Base-by-base conservation (phyloP, 2,888 invertebrate species). In the Pachymerium ferrugineum region DNA sequence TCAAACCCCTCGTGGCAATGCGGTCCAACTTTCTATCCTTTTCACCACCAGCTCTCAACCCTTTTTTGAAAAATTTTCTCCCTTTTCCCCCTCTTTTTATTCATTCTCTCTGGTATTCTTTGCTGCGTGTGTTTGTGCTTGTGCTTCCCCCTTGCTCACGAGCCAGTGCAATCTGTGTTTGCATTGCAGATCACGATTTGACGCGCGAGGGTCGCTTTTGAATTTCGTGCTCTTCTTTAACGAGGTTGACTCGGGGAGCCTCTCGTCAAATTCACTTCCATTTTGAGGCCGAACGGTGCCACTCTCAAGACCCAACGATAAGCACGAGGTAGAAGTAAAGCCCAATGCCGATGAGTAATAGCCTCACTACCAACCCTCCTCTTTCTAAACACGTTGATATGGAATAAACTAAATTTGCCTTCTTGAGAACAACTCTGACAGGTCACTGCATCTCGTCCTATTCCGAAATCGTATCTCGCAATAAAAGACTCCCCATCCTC, bases 111-210 rank as follows among this genome's bases (percentile, higher is more conserved):
- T 54, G 54, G 6, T 54, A 28, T 54, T 54, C 25, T 14, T 54
- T 25, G 28, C 25, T 54, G 54, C 28, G 54, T 25, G 22, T 54
- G 22, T 54, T 22, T 54, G 54, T 28, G 22, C 28, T 25, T 22
- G 25, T 28, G 22, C 28, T 8, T 28, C 22, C 54, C 54, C 25
- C 19, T 6, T 19, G 19, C 47, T 54, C 22, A 22, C 54, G 28
- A 54, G 54, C 12, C 25, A 25, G 25, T 54, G 54, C 54, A 54
- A 54, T 54, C 54, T 22, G 54, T 54, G 54, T 54, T 54, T 54
- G 54, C 54, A 54, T 54, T 54, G 54, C 54, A 54, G 54, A 54
- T 54, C 54, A 54, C 54, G 54, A 54, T 54, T 54, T 54, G 54
- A 54, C 54, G 54, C 54, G 25, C 54, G 25, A 54, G 54, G 54